These are phyloP conservation scores for Radopholus similis DNA, from an alignment of 1,140 invertebrate genomes.

Conservation along the genomic window DNA sequence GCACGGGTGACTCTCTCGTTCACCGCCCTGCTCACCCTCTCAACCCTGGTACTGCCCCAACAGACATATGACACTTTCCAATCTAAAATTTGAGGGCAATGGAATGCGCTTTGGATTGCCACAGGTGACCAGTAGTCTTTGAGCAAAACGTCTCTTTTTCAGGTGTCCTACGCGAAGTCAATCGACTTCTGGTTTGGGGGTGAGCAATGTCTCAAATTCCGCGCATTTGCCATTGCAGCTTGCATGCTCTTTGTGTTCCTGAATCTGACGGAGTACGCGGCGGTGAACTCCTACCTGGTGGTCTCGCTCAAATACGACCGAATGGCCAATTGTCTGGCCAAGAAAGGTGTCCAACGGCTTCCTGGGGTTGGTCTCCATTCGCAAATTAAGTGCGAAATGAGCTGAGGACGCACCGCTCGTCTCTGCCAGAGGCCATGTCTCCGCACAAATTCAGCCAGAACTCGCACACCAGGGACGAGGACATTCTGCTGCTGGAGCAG, in stretches of 20 bases:
- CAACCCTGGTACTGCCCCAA: slow-evolving; percentile 44
- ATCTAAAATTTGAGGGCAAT: slow-evolving; percentile 33
- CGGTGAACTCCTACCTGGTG: slow-evolving; percentile 58
- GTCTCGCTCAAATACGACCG: slow-evolving; percentile 53
- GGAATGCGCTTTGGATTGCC: slow-evolving; percentile 42
- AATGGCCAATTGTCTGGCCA: slow-evolving; percentile 35
- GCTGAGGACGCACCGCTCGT: no score
- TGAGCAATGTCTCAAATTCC: slow-evolving; percentile 7
- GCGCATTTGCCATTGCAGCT: neutral
- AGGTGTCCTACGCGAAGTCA: slow-evolving; percentile 44
- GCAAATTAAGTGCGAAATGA: no score
- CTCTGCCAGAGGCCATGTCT: no score
- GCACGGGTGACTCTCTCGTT: slow-evolving; percentile 57
- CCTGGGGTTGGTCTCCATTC: no score
- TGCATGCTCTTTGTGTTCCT: slow-evolving; percentile 52
- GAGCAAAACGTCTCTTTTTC: no score
- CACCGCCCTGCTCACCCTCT: slow-evolving; percentile 55
- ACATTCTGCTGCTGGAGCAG: no score
- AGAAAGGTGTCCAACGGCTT: slow-evolving; percentile 26
- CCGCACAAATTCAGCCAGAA: no score
- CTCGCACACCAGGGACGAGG: no score
- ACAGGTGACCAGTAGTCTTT: no score
- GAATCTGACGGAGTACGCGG: slow-evolving; percentile 53
- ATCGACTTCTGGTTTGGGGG: slow-evolving; percentile 46
- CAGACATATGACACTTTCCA: slow-evolving; percentile 4